Evolutionary conservation across 2,113 vertebrate genomes (phyloP).

Genomic region (Istiophorus platypterus): DNA sequence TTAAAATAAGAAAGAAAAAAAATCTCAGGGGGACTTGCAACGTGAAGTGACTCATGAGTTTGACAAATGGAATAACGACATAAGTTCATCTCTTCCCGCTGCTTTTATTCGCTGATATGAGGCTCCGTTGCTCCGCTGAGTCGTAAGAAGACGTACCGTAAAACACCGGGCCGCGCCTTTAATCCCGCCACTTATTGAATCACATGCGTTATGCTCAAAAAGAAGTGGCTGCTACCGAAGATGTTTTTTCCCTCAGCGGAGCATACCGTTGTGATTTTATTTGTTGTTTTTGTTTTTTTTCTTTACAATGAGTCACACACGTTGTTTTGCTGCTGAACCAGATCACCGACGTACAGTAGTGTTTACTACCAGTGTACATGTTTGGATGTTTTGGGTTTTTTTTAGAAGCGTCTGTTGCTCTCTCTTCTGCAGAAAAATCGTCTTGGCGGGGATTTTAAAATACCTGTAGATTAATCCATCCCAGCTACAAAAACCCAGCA

Average conservation of each 20-base stretch:
- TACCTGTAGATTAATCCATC: too few species aligned
- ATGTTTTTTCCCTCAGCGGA: too few species aligned
- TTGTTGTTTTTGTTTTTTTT: too few species aligned
- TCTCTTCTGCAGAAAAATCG: too few species aligned
- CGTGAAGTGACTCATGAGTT: neutral
- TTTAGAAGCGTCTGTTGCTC: too few species aligned
- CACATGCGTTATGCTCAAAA: neutral
- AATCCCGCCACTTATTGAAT: neutral
- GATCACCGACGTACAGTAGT: neutral
- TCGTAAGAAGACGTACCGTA: neutral
- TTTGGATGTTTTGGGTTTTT: too few species aligned
- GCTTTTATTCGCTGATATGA: neutral
- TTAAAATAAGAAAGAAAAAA: neutral
- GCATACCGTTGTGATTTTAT: too few species aligned
- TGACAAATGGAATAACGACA: neutral
- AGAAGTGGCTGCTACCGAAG: too few species aligned
- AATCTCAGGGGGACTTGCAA: neutral
- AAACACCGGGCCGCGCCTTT: slow-evolving; percentile 8
- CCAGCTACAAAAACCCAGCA: too few species aligned
- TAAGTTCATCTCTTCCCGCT: neutral
- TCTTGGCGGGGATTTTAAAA: too few species aligned
- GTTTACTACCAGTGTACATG: too few species aligned
- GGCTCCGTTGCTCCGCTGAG: neutral
- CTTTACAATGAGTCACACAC: neutral
- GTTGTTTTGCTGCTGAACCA: neutral